phyloP scores from a whole-genome alignment of 2,888 invertebrate species.

The Cosmia trapezina region DNA sequence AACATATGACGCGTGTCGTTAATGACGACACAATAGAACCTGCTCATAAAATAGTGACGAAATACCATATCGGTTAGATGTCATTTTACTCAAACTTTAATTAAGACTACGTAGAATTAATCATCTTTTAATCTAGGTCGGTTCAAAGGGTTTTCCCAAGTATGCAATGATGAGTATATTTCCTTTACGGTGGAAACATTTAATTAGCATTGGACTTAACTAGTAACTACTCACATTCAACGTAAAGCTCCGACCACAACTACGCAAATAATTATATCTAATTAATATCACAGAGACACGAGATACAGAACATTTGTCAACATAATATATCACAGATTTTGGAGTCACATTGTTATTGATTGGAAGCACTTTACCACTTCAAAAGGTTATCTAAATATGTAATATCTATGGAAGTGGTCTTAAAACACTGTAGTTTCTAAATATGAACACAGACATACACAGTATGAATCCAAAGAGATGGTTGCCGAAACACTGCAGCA shows the following conservation, averaged over 20 bases:
- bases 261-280: constrained; percentile 22
- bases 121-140: constrained; percentile 21
- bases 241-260: constrained; percentile 31
- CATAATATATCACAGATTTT: constrained; percentile 53
- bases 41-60: constrained; percentile 14
- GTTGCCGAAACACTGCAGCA: constrained; percentile 51
- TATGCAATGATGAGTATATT: constrained; percentile 33
- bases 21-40: constrained; percentile 27
- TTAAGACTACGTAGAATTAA: constrained; percentile 27
- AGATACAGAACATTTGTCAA: constrained; percentile 19
- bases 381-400: constrained; percentile 16
- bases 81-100: constrained; percentile 21
- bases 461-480: constrained; percentile 42
- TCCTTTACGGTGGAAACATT: constrained; percentile 36
- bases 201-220: constrained; percentile 29
- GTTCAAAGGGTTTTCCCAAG: constrained; percentile 25
- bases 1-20: neutral
- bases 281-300: constrained; percentile 45
- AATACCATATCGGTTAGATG: neutral
- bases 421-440: constrained; percentile 44
- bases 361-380: constrained; percentile 42
- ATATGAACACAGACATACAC: constrained; percentile 54
- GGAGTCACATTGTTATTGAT: constrained; percentile 65
- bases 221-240: constrained; percentile 50
- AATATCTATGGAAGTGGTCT: constrained; percentile 31